These are phyloP conservation scores for Euphydryas editha DNA, from an alignment of 2,888 invertebrate species.

Conservation along the genomic window DNA sequence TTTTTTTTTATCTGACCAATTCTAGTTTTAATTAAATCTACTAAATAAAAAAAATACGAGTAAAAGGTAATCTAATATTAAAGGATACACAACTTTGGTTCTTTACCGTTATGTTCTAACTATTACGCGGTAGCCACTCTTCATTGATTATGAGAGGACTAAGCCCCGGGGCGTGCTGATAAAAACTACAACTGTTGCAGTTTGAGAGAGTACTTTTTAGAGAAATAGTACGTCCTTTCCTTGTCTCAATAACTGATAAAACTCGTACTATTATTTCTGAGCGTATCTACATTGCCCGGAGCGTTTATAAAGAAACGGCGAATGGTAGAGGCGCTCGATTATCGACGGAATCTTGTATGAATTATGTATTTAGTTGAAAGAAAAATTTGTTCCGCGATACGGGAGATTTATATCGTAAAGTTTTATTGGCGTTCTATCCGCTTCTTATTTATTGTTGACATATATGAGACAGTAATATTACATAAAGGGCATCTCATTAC, in stretches of 20 bases:
- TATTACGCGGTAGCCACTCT: slow-evolving; percentile 44
- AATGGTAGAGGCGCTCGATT: slow-evolving; percentile 54
- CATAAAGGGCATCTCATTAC: slow-evolving; percentile 8
- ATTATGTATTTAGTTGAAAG: slow-evolving; percentile 74
- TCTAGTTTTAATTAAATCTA: too few relatives aligned
- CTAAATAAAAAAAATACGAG: neutral
- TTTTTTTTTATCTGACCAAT: too few relatives aligned
- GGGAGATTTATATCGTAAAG: slow-evolving; percentile 54
- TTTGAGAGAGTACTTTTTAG: slow-evolving; percentile 65
- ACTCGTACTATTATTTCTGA: slow-evolving; percentile 73
- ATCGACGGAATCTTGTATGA: slow-evolving; percentile 61
- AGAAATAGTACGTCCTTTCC: slow-evolving; percentile 54
- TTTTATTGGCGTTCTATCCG: slow-evolving; percentile 44
- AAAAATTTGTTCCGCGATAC: slow-evolving; percentile 56
- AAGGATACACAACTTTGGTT: neutral
- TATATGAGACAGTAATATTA: slow-evolving; percentile 13
- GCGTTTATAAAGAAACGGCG: slow-evolving; percentile 52
- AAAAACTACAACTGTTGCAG: slow-evolving; percentile 70
- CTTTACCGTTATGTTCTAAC: slow-evolving; percentile 5
- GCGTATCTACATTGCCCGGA: slow-evolving; percentile 49
- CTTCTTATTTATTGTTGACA: slow-evolving; percentile 31
- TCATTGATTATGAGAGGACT: slow-evolving; percentile 61
- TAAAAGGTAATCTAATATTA: neutral
- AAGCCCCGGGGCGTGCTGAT: slow-evolving; percentile 60
- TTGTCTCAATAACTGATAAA: slow-evolving; percentile 64